A percentile compares a stretch with the other conserved stretches of the same genome.
phyloP scores from a whole-genome alignment of 2,888 invertebrate genomes.

The Rotaria sp. region DNA sequence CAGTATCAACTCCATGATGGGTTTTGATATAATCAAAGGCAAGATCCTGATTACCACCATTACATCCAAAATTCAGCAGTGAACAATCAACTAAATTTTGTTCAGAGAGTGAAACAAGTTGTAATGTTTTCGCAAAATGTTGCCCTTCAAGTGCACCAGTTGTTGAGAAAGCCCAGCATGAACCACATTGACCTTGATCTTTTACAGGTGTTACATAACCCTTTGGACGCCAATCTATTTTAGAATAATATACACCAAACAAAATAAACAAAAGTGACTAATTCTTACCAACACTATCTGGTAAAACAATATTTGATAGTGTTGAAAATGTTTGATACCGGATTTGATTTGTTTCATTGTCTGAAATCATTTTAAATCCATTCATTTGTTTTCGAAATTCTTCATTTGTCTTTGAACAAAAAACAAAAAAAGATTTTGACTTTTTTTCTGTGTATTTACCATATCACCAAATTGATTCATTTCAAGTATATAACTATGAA shows the following conservation, averaged over 20 bases:
- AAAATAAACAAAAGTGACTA: constrained; percentile 38
- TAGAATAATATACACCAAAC: neutral
- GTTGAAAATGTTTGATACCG: neutral
- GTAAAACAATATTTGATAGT: constrained; percentile 36
- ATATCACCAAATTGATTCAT: constrained; percentile 50
- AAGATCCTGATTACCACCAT: constrained; percentile 61
- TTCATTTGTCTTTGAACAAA: constrained; percentile 33
- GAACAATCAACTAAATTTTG: constrained; percentile 87
- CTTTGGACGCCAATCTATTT: constrained; percentile 40
- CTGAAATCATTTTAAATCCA: constrained; percentile 41
- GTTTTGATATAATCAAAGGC: constrained; percentile 29
- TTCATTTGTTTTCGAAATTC: constrained; percentile 42
- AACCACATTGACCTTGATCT: constrained; percentile 60
- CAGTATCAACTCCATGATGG: constrained; percentile 27
- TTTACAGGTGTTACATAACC: constrained; percentile 42
- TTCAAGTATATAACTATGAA: neutral
- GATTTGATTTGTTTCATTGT: neutral
- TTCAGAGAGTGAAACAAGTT: constrained; percentile 75
- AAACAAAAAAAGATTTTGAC: constrained; percentile 35
- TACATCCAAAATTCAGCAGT: constrained; percentile 76
- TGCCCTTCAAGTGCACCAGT: constrained; percentile 42
- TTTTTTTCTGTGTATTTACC: constrained; percentile 57
- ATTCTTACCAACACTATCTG: constrained; percentile 41
- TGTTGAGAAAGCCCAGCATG: constrained; percentile 70
- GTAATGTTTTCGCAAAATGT: constrained; percentile 70